Base-by-base conservation (phyloP, 2,797 vertebrate genomes). In the Hozukius guyotensis region DNA sequence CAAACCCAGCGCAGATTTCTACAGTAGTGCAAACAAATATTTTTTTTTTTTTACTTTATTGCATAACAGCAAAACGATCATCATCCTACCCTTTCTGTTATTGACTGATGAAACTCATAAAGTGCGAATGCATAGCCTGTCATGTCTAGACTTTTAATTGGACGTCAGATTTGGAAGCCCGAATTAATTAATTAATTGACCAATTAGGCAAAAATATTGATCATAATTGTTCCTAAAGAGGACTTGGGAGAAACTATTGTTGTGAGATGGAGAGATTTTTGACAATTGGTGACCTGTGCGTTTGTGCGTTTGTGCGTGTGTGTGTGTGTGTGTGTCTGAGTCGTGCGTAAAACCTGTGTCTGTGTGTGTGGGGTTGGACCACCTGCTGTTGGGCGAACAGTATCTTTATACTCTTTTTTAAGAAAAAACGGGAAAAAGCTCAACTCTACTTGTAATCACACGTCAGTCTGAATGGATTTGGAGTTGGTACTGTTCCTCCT, bases 401-500 rank as follows among this genome's bases (percentile, higher is more conserved):
- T 59, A 62, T 89, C 79, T 89, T 78, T 72, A 66, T 73, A 78
- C 86, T 88, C 79, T 83, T 90, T 78, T 75, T 86, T 46, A 71
- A 46, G 59, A 75, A 80, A 75, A 74, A 66, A 68, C 24, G 13
- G 27, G 8, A 20, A 52, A 61, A 79, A 68, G 78, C 5, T 31
- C 72, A 79, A 69, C 76, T 77, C 69, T 81, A 79, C 78, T 88
- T 86, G 62, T 92, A 76, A 92, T 98, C 98, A 99, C 96, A 99
- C 99, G 82, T 99, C 98, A 60, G 99, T 99, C 96, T 99, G 98
- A 95, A 99, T 96, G 77, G 97, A 97, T 94, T 98, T 99, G 6
- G 96, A 97, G 89, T 97, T 98, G 46, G 92, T 94, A 90, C 97
- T 98, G 95, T 98, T 99, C 96, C 96, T 98, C 83, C 98, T 97